These are phyloP conservation scores for Recurvirostra avosetta DNA, from an alignment of 2,113 vertebrate genomes.

Conservation along the genomic window DNA sequence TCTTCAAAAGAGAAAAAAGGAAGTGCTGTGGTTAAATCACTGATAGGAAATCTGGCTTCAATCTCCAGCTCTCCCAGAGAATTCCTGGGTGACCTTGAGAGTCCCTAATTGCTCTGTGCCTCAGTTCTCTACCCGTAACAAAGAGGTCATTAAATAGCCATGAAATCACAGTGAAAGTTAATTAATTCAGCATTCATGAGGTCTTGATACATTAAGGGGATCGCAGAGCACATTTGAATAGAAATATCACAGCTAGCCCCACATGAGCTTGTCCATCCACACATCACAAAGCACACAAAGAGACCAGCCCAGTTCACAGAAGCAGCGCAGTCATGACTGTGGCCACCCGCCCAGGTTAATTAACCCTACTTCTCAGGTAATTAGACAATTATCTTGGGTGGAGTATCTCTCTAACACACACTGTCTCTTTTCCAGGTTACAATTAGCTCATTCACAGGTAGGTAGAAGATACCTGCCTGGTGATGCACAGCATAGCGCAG, in stretches of 20 bases:
- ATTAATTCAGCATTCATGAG: not conserved
- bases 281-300: not conserved
- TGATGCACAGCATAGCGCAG: not conserved
- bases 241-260: not conserved
- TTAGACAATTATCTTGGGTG: not conserved
- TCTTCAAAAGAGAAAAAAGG: not conserved
- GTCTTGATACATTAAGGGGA: not conserved
- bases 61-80: not conserved
- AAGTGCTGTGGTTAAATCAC: not conserved
- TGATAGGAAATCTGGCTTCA: not conserved
- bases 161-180: constrained; percentile 16
- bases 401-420: not conserved
- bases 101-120: not conserved
- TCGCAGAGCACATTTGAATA: not conserved
- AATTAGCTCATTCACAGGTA: not conserved
- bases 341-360: not conserved
- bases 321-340: not conserved
- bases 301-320: not conserved
- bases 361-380: not conserved
- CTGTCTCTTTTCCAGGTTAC: not conserved
- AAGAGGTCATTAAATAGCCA: constrained; percentile 26
- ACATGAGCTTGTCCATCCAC: not conserved
- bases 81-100: constrained; percentile 8
- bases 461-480: not conserved
- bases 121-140: constrained; percentile 18